Conservation (phyloP, 2,888 invertebrate species). For the Scaptomyza parva region DNA sequence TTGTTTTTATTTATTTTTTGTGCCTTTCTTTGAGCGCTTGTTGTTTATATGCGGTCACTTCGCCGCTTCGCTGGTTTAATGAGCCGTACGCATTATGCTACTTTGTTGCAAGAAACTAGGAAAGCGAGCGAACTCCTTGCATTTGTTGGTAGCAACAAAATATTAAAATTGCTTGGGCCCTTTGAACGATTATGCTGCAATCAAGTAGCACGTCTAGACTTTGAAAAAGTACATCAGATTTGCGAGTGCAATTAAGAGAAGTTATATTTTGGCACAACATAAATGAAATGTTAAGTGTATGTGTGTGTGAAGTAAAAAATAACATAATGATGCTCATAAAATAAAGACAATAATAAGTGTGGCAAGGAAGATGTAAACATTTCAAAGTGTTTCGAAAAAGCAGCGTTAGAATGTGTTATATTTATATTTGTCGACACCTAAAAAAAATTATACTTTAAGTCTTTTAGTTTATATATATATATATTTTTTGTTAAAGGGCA, state of each 20-base stretch:
- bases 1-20: constrained; percentile 17
- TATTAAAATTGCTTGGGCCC: constrained; percentile 17
- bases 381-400: neutral
- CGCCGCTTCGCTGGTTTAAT: constrained; percentile 43
- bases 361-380: neutral
- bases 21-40: constrained; percentile 43
- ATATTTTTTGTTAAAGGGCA: too few relatives aligned
- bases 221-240: constrained; percentile 22
- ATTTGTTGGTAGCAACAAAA: constrained; percentile 9
- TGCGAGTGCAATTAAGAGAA: constrained; percentile 40
- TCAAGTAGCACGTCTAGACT: constrained; percentile 45
- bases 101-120: constrained; percentile 46
- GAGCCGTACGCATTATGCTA: constrained; percentile 62
- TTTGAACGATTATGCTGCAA: constrained; percentile 4
- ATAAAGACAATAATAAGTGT: neutral
- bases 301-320: neutral
- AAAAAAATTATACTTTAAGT: too few relatives aligned
- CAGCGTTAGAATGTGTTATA: neutral
- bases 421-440: too few relatives aligned
- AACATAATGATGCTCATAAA: neutral
- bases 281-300: constrained; percentile 7
- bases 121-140: constrained; percentile 7
- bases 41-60: constrained; percentile 59
- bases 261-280: neutral
- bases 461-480: too few relatives aligned